Evolutionary conservation across 2,797 vertebrate genomes (phyloP).

Genomic region (Pteropus rufus): DNA sequence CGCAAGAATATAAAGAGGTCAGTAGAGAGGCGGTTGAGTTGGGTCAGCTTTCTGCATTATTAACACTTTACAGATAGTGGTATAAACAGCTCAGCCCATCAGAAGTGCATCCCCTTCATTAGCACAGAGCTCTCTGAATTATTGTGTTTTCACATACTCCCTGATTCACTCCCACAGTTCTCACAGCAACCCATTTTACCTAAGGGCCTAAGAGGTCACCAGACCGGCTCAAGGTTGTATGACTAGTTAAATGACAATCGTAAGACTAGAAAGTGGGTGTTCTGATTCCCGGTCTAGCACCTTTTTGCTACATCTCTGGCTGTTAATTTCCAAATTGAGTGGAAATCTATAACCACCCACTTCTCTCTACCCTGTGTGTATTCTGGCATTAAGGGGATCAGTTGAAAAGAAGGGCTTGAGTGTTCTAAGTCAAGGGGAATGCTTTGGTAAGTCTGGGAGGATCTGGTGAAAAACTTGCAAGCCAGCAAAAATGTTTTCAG

Average conservation of each 20-base stretch:
- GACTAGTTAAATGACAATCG: not conserved
- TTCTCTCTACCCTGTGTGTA: conserved; percentile 45
- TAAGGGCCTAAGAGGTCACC: not conserved
- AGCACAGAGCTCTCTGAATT: not conserved
- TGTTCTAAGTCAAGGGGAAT: conserved; percentile 53
- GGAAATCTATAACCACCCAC: conserved; percentile 66
- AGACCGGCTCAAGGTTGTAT: not conserved
- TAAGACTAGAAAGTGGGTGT: not conserved
- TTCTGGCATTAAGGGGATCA: conserved; percentile 41
- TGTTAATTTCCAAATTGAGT: conserved; percentile 64
- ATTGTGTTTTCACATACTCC: not conserved
- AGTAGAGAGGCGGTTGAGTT: not conserved
- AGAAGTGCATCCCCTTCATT: not conserved
- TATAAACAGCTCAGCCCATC: not conserved
- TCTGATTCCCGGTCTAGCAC: not conserved
- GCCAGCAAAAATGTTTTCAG: conserved; percentile 54
- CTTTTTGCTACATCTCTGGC: conserved; percentile 18
- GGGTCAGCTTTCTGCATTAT: not conserved
- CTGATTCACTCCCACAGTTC: not conserved
- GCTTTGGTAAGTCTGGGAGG: conserved; percentile 34
- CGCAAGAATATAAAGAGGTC: not conserved
- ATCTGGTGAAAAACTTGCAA: conserved; percentile 43
- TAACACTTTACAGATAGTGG: not conserved
- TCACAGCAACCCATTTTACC: not conserved
- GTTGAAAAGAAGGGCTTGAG: conserved; percentile 48